Conservation (phyloP, 2,888 invertebrate species). For the Tipula confusa region DNA sequence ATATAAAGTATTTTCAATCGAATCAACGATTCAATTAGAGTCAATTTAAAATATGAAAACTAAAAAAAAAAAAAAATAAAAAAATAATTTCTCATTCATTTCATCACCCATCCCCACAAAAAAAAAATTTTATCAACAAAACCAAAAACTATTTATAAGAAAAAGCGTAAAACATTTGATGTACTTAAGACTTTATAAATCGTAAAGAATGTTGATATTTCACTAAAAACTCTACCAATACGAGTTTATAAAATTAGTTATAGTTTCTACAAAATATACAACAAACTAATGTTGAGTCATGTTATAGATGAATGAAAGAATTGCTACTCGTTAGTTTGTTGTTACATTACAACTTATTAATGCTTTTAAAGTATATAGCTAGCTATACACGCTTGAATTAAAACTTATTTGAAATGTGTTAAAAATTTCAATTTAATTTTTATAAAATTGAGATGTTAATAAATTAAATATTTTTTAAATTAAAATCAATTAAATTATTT, state of each 20-base stretch:
- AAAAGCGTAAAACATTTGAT: neutral
- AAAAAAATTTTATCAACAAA: neutral
- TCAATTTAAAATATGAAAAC: neutral
- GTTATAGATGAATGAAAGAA: neutral
- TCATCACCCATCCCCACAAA: neutral
- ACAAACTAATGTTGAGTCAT: neutral
- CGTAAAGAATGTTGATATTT: neutral
- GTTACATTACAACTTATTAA: neutral
- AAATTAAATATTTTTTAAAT: neutral
- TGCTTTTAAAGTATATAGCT: neutral
- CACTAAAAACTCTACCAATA: neutral
- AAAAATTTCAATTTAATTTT: neutral
- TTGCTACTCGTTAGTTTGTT: neutral
- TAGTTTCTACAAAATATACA: too few species aligned
- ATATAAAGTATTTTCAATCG: neutral
- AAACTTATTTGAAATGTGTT: neutral
- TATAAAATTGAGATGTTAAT: neutral
- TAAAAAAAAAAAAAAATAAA: neutral
- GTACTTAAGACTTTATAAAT: neutral
- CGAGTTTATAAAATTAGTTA: neutral
- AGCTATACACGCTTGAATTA: neutral
- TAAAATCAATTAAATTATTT: constrained; percentile 25
- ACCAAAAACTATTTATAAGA: neutral
- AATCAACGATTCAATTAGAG: constrained; percentile 15
- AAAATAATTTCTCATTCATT: neutral